Evolutionary conservation across 1,140 invertebrate species (phyloP), one percentile per base, ranked within the genome.

Genomic region (Zaprionus ghesquierei): DNA sequence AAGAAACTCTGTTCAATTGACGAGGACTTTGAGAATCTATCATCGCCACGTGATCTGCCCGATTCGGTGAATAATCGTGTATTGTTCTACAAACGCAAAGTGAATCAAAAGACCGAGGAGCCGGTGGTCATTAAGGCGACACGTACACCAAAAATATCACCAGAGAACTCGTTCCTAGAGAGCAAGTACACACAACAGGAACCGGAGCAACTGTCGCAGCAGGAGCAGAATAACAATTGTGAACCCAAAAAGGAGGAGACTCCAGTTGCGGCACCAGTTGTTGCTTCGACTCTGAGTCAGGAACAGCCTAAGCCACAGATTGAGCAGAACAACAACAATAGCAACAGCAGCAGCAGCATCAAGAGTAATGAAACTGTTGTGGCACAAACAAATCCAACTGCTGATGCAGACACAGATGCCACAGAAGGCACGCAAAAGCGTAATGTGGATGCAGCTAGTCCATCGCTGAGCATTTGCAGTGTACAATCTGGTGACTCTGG

Each of bases 141-240:
- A 5, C 79, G 77, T 20, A 87, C 84, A 15, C 91, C 91, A 22
- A 92, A 92, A 71, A 92, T 92, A 69, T 92, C 91, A 23, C 91
- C 91, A 35, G 89, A 92, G 76, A 91, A 91, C 58, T 92, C 91
- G 5, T 92, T 92, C 63, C 62, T 91, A 12, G 91, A 92, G 63
- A 85, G 81, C 66, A 89, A 82, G 50, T 91, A 91, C 65, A 77
- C 41, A 12, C 41, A 51, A 23, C 73, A 70, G 62, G 89, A 90
- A 25, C 85, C 79, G 38, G 18, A 46, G 33, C 33, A 35, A 46
- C 81, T 84, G 60, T 81, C 78, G 33, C 84, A 89, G 59, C 81
- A 87, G 69, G 87, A 89, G 62, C 81, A 87, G 64, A 92, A 91
- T 35, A 92, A 92, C 33, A 91, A 91, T 29, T 86, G 72, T 29